Evolutionary conservation across 2,888 invertebrate genomes (phyloP), one percentile per base, ranked within the genome.

Genomic region (Trimorus sp.): DNA sequence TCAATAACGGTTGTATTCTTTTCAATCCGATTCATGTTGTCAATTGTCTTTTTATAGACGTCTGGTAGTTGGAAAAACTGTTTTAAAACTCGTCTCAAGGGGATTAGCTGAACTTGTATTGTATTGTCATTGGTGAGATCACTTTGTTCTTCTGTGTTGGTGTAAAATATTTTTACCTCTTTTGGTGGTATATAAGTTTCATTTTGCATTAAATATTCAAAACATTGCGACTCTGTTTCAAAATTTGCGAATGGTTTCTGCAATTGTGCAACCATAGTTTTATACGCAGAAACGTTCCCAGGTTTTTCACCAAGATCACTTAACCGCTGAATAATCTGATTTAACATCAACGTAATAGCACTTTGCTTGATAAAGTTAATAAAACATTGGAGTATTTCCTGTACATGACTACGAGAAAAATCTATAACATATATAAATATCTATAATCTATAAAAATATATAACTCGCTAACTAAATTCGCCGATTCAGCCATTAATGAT

Each of bases 301-400:
- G 65, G 12, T 15, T 14, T 7, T 65, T 65, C 65, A 16, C 65
- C 65, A 40, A 65, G 65, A 65, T 40, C 14, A 9, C 7, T 16
- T 11, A 54, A 7, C 26, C 54, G 9, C 12, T 45, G 1, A 11
- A 45, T 11, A 2, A 45, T 45, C 12, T 45, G 45, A 11, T 6
- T 45, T 11, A 45, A 45, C 12, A 45, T 11, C 2, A 45, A 1
- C 2, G 9, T 45, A 4, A 45, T 45, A 11, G 45, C 45, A 12
- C 12, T 1, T 2, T 45, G 9, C 12, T 45, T 1, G 2, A 45
- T 9, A 6, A 45, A 45, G 12, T 45, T 12, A 11, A 1, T 11
- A 6, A 45, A 11, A 45, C 6, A 9, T 11, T 45, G 2, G 9
- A 45, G 4, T 9, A 45, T 12, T 11, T 45, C 3, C 6, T 45